Percentiles rank a stretch among this genome's conserved stretches.
phyloP scores from a whole-genome alignment of 2,888 invertebrate species.

The Coelinius sp. region DNA sequence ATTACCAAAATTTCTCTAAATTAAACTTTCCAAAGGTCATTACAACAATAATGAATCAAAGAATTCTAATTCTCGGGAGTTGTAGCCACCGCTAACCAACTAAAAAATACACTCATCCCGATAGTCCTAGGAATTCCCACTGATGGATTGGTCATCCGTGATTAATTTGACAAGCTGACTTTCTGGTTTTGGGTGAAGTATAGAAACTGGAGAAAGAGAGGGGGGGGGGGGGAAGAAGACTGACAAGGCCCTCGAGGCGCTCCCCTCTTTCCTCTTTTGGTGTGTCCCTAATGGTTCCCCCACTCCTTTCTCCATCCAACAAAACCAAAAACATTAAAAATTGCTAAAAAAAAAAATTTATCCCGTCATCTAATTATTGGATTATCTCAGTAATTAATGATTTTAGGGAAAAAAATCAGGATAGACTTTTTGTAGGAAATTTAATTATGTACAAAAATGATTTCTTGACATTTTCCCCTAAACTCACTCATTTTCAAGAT shows the following conservation, averaged over 20 bases:
- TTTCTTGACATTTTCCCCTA: too few relatives aligned
- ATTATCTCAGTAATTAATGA: too few relatives aligned
- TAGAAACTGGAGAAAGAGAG: background rate
- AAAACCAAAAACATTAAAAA: too few relatives aligned
- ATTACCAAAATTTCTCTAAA: background rate
- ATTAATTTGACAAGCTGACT: conserved; percentile 72
- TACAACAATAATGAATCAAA: conserved; percentile 12
- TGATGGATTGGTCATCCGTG: conserved; percentile 72
- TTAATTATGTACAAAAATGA: too few relatives aligned
- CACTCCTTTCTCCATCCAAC: too few relatives aligned
- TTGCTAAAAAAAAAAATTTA: too few relatives aligned
- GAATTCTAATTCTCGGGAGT: conserved; percentile 3
- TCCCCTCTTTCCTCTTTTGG: conserved; percentile 27
- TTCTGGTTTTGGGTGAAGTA: conserved; percentile 67
- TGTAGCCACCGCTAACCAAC: background rate
- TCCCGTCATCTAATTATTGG: too few relatives aligned
- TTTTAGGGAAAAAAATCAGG: too few relatives aligned
- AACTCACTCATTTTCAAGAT: too few relatives aligned
- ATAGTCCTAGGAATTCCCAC: conserved; percentile 65
- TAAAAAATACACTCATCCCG: background rate
- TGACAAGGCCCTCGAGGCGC: conserved; percentile 48
- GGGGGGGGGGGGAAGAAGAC: conserved; percentile 33
- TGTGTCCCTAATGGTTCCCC: conserved; percentile 19
- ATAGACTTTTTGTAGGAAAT: too few relatives aligned
- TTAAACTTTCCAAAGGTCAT: background rate